Conservation (phyloP, 2,113 vertebrate genomes). For the Numida meleagris region DNA sequence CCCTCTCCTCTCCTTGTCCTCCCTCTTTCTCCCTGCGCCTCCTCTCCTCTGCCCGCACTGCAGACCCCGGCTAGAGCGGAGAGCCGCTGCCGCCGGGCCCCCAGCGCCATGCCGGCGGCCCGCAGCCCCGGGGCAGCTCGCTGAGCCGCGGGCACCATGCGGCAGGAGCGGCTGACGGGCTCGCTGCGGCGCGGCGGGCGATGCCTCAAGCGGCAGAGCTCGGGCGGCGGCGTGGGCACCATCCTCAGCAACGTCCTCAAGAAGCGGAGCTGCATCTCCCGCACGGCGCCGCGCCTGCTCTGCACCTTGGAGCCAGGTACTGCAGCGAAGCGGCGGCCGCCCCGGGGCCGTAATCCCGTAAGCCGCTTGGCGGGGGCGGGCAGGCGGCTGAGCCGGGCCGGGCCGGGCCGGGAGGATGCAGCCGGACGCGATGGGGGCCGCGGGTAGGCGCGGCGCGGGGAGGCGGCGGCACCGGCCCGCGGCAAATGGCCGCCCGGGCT, state of each 20-base stretch:
- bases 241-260: slow-evolving; percentile 95
- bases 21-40: background rate
- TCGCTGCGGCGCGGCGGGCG: slow-evolving; percentile 85
- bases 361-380: background rate
- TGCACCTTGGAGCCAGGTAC: slow-evolving; percentile 98
- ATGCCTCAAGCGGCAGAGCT: slow-evolving; percentile 81
- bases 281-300: slow-evolving; percentile 93
- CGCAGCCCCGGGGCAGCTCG: too few species aligned
- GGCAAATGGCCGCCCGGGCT: background rate
- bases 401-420: background rate
- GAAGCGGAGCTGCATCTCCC: slow-evolving; percentile 93
- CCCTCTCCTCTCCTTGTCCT: background rate
- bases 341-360: background rate
- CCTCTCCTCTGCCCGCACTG: slow-evolving; percentile 69
- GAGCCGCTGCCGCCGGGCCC: background rate
- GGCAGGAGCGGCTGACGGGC: slow-evolving; percentile 84
- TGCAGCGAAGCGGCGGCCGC: background rate
- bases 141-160: slow-evolving; percentile 75
- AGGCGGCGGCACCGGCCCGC: too few species aligned
- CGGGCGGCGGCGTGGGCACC: slow-evolving; percentile 88
- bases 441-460: background rate
- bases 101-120: background rate
- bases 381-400: too few species aligned
- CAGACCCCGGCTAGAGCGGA: background rate
- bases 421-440: background rate